Evolutionary conservation across 2,888 invertebrate species (phyloP).

Genomic region (Neocrepidodera transversa): DNA sequence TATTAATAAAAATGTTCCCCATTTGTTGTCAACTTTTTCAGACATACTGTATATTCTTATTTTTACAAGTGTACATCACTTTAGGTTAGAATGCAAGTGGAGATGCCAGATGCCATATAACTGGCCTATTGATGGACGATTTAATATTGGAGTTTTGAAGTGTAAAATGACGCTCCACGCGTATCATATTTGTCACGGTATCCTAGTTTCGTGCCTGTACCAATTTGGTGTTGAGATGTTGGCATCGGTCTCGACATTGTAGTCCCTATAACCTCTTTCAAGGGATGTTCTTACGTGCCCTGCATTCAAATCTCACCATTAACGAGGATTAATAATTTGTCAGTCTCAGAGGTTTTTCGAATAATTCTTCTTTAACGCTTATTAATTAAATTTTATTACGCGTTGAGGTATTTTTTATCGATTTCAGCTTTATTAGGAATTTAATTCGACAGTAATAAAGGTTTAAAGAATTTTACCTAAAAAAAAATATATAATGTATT

Average conservation of each 20-base stretch:
- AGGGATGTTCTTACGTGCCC: constrained; percentile 15
- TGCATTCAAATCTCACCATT: constrained; percentile 5
- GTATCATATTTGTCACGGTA: constrained; percentile 19
- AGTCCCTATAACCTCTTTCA: constrained; percentile 2
- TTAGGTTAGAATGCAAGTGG: background rate
- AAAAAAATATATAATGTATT: too few relatives aligned
- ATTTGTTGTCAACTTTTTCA: too few relatives aligned
- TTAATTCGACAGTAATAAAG: too few relatives aligned
- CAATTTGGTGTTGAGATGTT: constrained; percentile 17
- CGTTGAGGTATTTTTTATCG: too few relatives aligned
- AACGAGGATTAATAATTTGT: constrained; percentile 10
- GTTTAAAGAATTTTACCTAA: too few relatives aligned
- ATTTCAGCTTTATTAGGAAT: too few relatives aligned
- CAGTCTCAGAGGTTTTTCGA: background rate
- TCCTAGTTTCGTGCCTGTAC: constrained; percentile 16
- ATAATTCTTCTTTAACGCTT: background rate
- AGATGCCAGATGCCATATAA: background rate
- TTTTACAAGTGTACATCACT: too few relatives aligned
- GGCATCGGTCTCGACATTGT: constrained; percentile 8
- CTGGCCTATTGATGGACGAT: constrained; percentile 9
- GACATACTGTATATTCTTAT: too few relatives aligned
- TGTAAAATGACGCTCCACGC: constrained; percentile 14
- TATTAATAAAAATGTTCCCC: too few relatives aligned
- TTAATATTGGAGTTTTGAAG: constrained; percentile 13
- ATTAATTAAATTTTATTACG: too few relatives aligned